These are phyloP conservation scores for Stenoptilia bipunctidactyla DNA, from an alignment of 2,888 invertebrate species.

Conservation along the genomic window DNA sequence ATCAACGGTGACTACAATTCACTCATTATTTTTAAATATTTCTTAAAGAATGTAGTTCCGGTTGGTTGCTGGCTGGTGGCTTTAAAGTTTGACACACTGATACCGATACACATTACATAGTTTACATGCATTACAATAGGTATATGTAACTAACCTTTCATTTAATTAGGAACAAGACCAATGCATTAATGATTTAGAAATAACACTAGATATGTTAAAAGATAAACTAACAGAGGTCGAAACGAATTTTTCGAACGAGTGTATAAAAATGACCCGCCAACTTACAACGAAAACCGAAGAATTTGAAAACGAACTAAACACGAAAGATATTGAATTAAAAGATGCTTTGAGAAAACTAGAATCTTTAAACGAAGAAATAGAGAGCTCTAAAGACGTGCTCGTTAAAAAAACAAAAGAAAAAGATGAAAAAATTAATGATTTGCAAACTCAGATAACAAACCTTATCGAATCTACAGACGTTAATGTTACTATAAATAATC, in stretches of 20 bases:
- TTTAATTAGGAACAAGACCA: slow-evolving; percentile 38
- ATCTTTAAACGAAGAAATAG: slow-evolving; percentile 24
- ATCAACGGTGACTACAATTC: too few relatives aligned
- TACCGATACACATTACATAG: too few relatives aligned
- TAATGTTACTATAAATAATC: slow-evolving; percentile 18
- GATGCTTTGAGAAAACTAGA: slow-evolving; percentile 27
- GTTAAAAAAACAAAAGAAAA: slow-evolving; percentile 23
- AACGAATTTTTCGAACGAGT: slow-evolving; percentile 23
- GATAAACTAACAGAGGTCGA: slow-evolving; percentile 30
- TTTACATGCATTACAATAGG: too few relatives aligned
- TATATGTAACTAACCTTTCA: slow-evolving; percentile 7
- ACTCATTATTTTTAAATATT: too few relatives aligned
- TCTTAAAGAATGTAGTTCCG: background rate
- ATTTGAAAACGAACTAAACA: slow-evolving; percentile 25
- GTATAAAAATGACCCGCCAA: slow-evolving; percentile 28
- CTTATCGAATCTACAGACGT: slow-evolving; percentile 20
- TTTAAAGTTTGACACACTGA: background rate
- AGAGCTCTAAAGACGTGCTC: slow-evolving; percentile 21
- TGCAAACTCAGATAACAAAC: slow-evolving; percentile 25
- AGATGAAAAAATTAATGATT: slow-evolving; percentile 19
- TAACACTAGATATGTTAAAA: slow-evolving; percentile 33
- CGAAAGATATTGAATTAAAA: slow-evolving; percentile 36
- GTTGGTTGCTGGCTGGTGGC: background rate
- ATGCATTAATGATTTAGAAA: slow-evolving; percentile 31
- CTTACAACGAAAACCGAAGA: slow-evolving; percentile 26